Base-by-base conservation (phyloP, 2,797 vertebrate genomes). In the Pipistrellus pipistrellus region DNA sequence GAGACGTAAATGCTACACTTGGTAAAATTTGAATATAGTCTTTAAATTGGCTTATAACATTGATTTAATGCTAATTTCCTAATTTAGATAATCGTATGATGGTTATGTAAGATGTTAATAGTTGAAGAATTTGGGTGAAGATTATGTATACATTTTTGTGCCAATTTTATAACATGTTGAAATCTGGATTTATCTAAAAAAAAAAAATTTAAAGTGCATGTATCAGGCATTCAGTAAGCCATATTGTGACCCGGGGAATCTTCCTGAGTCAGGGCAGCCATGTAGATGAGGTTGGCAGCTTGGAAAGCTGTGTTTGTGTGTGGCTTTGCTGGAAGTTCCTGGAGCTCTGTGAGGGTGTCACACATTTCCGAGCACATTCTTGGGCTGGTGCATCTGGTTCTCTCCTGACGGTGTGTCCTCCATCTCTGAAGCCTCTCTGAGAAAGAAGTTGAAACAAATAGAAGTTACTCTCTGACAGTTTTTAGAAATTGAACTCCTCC, bases 111-210 rank as follows among this genome's bases (percentile, higher is more conserved):
- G 44, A 69, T 38, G 30, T 69, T 80, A 64, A 46, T 68, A 90
- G 41, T 18, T 85, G 64, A 71, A 68, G 77, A 93, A 90, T 95
- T 78, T 94, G 27, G 2, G 25, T 62, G 46, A 85, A 91, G 8
- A 21, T 5, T 53, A 30, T 66, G 5, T n/a, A 46, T 59, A 20
- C 8, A 69, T 44, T 76, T 90, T 76, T 55, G 15, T 78, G 38
- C 15, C 23, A 72, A 78, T 93, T 82, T 77, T 86, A 75, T 72
- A 78, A n/a, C 11, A 68, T 82, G 88, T 95, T 35, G 4, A 90
- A 92, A 32, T 92, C 77, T 78, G n/a, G 83, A 66, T 44, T 83
- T 85, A 84, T 82, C 82, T 95, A 20, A 64, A 62, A 96, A 59
- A 53, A 57, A 64, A 53, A 57, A 64, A 2, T 20, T 62, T 66